Base-by-base conservation (phyloP, 2,888 invertebrate genomes). In the Congeria kusceri region DNA sequence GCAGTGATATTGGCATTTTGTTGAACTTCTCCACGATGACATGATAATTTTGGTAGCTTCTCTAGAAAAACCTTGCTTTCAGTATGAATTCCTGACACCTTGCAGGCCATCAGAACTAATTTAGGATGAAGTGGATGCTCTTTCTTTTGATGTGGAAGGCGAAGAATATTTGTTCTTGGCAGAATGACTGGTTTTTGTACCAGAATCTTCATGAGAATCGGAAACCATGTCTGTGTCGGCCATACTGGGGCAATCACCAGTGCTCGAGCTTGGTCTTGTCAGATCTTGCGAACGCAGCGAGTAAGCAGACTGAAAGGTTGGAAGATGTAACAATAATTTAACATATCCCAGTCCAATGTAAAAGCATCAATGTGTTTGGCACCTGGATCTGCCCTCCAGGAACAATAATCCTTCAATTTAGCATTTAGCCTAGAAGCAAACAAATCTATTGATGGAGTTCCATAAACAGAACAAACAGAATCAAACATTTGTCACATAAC, bases 401-500 rank as follows among this genome's bases (percentile, higher is more conserved):
- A 59, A 66, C 53, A 65, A 46, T 29, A 77, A 18, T 56, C 39
- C 61, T 7, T 13, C 15, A 71, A 11, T 59, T 77, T 58, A 15
- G 56, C 57, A 64, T 76, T 76, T 18, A 70, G 28, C 18, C 76
- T n/a, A 39, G 64, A 64, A n/a, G 76, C 76, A 76, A 76, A 76
- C 9, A 70, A 15, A 53, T 70, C 70, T 23, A 70, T 61, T 3
- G 49, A 49, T 49, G 66, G 61, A 20, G 4, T 20, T 3, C 58
- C 64, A 23, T 23, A 76, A 5, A 29, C n/a, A 9, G 20, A 7
- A 20, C 53, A 56, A 18, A 61, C 56, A 15, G 39, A 2, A 23
- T 70, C 1, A 61, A 76, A 76, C 32, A 73, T 39, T 3, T 46
- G 13, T 29, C 47, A 49, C 59, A 23, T n/a, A 73, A 47, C 47